Conservation (phyloP, 2,113 vertebrate species). For the Chionomys nivalis region DNA sequence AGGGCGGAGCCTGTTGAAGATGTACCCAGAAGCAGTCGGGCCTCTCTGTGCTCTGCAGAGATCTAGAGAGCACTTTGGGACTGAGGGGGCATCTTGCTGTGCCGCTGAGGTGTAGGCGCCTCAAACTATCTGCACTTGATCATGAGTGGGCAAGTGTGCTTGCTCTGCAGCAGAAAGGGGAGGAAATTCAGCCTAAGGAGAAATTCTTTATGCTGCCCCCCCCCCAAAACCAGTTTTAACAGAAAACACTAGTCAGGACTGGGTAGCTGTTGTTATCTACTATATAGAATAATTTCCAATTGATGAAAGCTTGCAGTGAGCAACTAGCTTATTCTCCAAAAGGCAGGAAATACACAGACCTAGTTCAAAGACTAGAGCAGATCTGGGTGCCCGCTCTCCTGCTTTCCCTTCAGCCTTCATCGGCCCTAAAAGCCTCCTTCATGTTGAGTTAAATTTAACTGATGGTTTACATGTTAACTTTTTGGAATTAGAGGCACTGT, state of each 20-base stretch:
- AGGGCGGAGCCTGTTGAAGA: slow-evolving; percentile 6
- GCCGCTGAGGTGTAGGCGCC: background rate
- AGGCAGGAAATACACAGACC: background rate
- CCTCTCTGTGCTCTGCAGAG: background rate
- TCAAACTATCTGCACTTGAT: background rate
- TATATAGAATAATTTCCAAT: slow-evolving; percentile 28
- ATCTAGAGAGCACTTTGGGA: background rate
- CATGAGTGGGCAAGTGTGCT: background rate
- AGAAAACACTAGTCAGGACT: slow-evolving; percentile 5
- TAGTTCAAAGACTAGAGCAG: slow-evolving; percentile 9
- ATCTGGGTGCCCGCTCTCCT: background rate
- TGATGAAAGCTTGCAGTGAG: slow-evolving; percentile 30
- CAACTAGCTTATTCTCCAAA: slow-evolving; percentile 46
- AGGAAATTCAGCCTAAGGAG: background rate
- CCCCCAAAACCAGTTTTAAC: slow-evolving; percentile 5
- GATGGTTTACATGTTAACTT: background rate
- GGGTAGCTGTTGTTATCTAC: background rate
- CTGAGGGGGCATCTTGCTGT: background rate
- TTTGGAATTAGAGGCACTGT: background rate
- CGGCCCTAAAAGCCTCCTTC: slow-evolving; percentile 30
- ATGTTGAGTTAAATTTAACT: background rate
- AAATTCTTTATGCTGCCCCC: background rate
- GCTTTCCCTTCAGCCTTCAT: background rate
- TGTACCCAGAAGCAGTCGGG: background rate
- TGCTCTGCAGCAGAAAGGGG: background rate